Conservation (phyloP, 1,140 invertebrate genomes). For the Platyscapa corneri region DNA sequence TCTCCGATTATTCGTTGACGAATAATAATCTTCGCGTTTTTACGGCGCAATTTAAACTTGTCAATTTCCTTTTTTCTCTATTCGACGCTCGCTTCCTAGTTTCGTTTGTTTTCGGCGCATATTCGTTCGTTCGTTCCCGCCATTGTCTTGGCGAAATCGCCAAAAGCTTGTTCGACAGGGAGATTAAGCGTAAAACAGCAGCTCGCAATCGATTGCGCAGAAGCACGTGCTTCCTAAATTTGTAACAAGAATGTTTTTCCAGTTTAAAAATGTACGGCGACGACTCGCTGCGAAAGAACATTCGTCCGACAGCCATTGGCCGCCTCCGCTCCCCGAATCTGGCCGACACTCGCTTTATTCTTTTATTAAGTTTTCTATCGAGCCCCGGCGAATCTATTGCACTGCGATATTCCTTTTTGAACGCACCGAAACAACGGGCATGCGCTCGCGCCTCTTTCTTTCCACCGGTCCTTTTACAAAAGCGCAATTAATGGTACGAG, state of each 20-base stretch:
- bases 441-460: not conserved
- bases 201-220: too few relatives aligned
- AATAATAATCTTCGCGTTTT: not conserved
- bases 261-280: too few relatives aligned
- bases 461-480: not conserved
- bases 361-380: not conserved
- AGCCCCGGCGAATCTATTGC: not conserved
- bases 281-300: too few relatives aligned
- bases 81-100: constrained; percentile 10
- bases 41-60: not conserved
- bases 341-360: too few relatives aligned
- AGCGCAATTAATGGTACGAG: not conserved
- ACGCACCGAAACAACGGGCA: not conserved
- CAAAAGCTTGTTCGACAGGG: too few relatives aligned
- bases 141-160: constrained; percentile 5
- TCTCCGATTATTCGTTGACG: constrained; percentile 8
- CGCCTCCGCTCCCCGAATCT: too few relatives aligned
- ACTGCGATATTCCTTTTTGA: not conserved
- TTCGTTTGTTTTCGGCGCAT: not conserved
- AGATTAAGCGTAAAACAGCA: too few relatives aligned
- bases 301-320: too few relatives aligned
- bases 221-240: too few relatives aligned
- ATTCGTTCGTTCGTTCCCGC: not conserved
- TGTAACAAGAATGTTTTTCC: too few relatives aligned
- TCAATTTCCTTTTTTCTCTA: not conserved